Evolutionary conservation across 2,113 vertebrate genomes (phyloP).

Genomic region (Eretmochelys imbricata): DNA sequence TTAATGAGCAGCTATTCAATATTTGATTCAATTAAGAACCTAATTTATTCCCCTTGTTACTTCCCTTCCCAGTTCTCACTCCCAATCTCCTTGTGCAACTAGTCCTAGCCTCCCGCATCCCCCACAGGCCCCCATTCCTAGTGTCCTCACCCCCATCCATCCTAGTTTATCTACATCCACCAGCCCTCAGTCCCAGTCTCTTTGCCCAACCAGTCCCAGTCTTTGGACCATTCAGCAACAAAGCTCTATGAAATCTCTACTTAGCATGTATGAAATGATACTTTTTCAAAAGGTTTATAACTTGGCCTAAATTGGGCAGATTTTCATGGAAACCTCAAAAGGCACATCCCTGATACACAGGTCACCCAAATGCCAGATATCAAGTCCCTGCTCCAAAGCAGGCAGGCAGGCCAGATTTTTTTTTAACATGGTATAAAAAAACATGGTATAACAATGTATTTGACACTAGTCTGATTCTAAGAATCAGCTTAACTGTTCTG

Average conservation of each 20-base stretch:
- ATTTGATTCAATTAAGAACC: no score
- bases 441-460: background rate
- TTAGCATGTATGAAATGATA: background rate
- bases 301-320: background rate
- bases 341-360: background rate
- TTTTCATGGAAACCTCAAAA: background rate
- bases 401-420: background rate
- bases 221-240: background rate
- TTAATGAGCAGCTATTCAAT: background rate
- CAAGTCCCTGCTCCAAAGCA: background rate
- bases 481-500: background rate
- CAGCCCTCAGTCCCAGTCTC: background rate
- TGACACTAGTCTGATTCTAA: background rate
- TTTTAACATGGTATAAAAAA: background rate
- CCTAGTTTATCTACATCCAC: no score
- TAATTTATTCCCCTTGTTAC: background rate
- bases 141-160: background rate
- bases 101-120: background rate
- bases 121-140: no score
- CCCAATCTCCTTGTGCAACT: accelerated
- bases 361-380: background rate
- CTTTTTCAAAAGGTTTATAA: background rate
- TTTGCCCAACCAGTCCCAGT: background rate
- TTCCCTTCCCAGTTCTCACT: accelerated
- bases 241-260: background rate